Evolutionary conservation across 2,113 vertebrate genomes (phyloP), one percentile per base, ranked within the genome.

Genomic region (Spea bombifrons): DNA sequence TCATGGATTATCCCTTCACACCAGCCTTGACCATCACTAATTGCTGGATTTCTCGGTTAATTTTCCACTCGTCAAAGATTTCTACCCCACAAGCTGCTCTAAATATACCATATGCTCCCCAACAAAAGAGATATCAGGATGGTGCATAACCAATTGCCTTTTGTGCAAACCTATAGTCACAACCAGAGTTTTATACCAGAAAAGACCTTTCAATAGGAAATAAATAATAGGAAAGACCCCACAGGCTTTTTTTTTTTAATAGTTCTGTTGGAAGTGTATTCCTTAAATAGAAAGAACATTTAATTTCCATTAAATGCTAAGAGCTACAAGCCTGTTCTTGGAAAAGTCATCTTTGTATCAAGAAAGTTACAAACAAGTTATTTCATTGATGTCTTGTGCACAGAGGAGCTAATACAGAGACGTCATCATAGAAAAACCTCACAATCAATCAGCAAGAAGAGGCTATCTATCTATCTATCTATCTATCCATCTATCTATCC

Each of bases 61-160:
- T 80, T 74, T 68, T 74, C 50, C 71, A 48, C 46, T 7, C 16
- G 49, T 10, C 53, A 1, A 9, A 53, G 69, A 46, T 61, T 73
- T 59, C 6, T 79, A 57, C 77, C 71, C 17, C 71, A 68, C 78
- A 73, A 68, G 52, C 4, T 49, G 64, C 53, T 17, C 71, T 12
- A 12, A 67, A 73, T 59, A 49, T 45, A 57, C 78, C 71, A 80
- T 67, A 80, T 80, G 78, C n/a, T n/a, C 71, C 66, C 71, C 73
- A 68, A 7, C 71, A 48, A 17, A 64, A 12, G 70, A 13, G 9
- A 72, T 8, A n/a, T 30, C 8, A 12, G 16, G 45, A 9, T 7
- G 10, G 63, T 73, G 64, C 78, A 74, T 67, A 67, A 43, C 78
- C 48, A 80, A 80, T 80, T 16, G 78, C 3, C 78, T 80, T 71